Base-by-base conservation (phyloP, 2,113 vertebrate species). In the Pelecanoides urinatrix region DNA sequence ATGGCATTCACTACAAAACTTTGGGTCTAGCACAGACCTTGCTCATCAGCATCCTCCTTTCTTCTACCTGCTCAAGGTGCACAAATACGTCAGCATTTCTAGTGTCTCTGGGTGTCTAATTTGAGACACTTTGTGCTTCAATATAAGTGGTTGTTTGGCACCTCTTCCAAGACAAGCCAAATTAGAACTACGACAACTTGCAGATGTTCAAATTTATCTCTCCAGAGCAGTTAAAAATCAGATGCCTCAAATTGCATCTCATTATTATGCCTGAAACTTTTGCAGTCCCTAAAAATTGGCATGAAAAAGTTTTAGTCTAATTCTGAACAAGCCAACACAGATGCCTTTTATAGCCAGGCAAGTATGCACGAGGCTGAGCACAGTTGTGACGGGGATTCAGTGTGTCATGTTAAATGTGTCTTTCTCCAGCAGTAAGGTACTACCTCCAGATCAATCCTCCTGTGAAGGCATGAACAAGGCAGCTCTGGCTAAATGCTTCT, bases 1-100 rank as follows among this genome's bases (percentile, higher is more conserved):
- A n/a, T 2, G 0, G 50, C 18, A 3, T 2, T 10, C 6, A 0
- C 34, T 13, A 9, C 59, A 44, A 2, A 20, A 4, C 47, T 9
- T 6, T 0, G 3, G 56, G 10, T 19, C 58, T 4, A 10, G 91
- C 76, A 5, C 47, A 7, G 72, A 17, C 0, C 53, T 7, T 5
- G 29, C n/a, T 14, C 56, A 3, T 4, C 63, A 34, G 30, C 84
- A 27, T 12, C 94, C 19, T 71, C 71, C 75, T 42, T 61, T 25
- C 74, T 7, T 2, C 7, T 11, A 12, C 56, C 79, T n/a, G 72
- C 80, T 27, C 76, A 2, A 32, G 86, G 29, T 1, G 29, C 74
- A 45, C 80, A 15, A 12, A 16, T 0, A 7, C 2, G 2, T 4
- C 87, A 72, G 67, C 58, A 0, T 2, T 34, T 10, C n/a, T 34